A percentile compares a stretch with the other conserved stretches of the same genome.
phyloP scores from a whole-genome alignment of 2,113 vertebrate genomes.

The Prolemur simus region DNA sequence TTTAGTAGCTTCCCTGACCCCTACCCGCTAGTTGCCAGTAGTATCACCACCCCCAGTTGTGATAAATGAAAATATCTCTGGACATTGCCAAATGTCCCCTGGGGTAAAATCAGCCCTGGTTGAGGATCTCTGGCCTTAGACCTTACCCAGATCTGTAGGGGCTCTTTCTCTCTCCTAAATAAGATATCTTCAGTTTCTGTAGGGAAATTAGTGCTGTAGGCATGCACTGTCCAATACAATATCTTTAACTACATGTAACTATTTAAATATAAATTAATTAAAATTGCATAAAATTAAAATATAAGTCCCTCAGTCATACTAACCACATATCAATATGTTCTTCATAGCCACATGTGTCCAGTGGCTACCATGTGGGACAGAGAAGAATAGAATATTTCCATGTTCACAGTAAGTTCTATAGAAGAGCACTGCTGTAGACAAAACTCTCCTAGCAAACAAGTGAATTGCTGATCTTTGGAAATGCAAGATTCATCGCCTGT shows the following conservation, averaged over 20 bases:
- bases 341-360: too few species aligned
- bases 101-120: background rate
- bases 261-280: conserved; percentile 9
- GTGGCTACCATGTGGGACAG: too few species aligned
- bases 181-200: background rate
- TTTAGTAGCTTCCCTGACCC: background rate
- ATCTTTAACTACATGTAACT: background rate
- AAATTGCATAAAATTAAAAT: background rate
- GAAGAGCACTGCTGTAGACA: background rate
- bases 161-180: background rate
- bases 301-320: background rate
- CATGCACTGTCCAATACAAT: background rate
- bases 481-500: background rate
- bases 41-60: background rate
- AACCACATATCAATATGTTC: background rate
- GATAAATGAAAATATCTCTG: background rate
- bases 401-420: background rate
- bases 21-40: background rate
- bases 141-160: background rate
- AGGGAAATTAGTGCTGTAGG: background rate
- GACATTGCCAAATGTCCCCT: background rate
- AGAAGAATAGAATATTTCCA: background rate
- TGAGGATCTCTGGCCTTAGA: background rate
- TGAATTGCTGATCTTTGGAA: background rate
- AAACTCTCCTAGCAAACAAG: background rate